phyloP scores from a whole-genome alignment of 1,140 invertebrate genomes.

The Harpegnathos saltator region DNA sequence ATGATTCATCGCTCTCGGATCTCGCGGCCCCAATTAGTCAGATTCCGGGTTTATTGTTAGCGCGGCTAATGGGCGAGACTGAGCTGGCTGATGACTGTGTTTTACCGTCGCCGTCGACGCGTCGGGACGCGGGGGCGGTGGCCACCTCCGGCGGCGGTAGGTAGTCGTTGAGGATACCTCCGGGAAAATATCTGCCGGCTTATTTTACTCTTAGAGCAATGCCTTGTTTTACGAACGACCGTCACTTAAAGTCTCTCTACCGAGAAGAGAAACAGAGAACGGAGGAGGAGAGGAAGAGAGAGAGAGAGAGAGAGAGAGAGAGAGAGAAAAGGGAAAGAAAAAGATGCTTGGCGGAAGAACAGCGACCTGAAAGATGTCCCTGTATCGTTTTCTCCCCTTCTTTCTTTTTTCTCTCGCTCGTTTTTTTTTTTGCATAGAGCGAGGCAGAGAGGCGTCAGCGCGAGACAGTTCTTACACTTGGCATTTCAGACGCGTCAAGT shows the following conservation, averaged over 20 bases:
- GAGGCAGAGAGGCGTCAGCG: neutral
- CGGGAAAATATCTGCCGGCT: neutral
- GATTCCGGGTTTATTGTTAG: neutral
- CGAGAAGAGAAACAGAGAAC: too few relatives aligned
- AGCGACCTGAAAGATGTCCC: neutral
- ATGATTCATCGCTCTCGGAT: neutral
- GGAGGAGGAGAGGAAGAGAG: too few relatives aligned
- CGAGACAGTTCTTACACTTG: neutral
- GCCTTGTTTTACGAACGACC: neutral
- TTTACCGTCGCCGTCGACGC: neutral
- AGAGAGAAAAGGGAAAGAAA: neutral
- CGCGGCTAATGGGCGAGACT: neutral
- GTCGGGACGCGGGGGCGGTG: neutral
- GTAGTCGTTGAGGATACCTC: neutral
- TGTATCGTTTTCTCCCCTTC: too few relatives aligned
- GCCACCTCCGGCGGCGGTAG: neutral
- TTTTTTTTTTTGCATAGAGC: neutral
- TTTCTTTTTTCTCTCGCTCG: too few relatives aligned
- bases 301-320: too few relatives aligned
- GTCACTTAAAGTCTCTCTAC: neutral
- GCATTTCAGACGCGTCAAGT: neutral
- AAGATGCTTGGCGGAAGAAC: neutral
- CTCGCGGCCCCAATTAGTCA: neutral
- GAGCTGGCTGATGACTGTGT: neutral
- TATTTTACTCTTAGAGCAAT: slow-evolving; percentile 21